Base-by-base conservation (phyloP, 2,888 invertebrate species). In the Deroplatys truncata region DNA sequence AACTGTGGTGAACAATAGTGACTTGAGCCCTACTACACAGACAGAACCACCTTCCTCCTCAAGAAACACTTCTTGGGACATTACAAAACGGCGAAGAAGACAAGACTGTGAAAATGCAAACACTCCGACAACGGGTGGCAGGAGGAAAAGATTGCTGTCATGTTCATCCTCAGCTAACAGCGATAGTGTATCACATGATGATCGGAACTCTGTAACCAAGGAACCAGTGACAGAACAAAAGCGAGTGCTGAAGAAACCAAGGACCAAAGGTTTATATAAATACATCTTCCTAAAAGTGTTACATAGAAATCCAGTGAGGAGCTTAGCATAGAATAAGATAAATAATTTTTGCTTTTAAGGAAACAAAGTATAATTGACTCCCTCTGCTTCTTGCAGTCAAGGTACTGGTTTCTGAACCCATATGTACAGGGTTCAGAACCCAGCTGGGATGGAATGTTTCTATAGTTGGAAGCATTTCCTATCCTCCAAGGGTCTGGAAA, bases 81-180 rank as follows among this genome's bases (percentile, higher is more conserved):
- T 85, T 84, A 49, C 88, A 35, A 89, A 89, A n/a, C 31, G 31
- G 29, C 84, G 86, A 25, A 83, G 49, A 84, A 83, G 86, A 31
- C 49, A 35, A 15, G 89, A 88, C 28, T 16, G 49, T 25, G 89
- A 89, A 43, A 85, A 31, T 84, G 43, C 56, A 85, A 89, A 86
- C 84, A 82, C 84, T 84, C 29, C 87, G 25, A 82, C 88, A 16
- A 84, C 49, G 9, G 86, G n/a, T 83, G 31, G 88, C 29, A 31
- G 88, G 28, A 88, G 90, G 82, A 88, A 90, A 86, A 84, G 90
- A 43, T 89, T 90, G 16, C 82, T 89, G 35, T 90, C 90, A n/a
- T 90, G 90, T 90, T 87, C 90, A n/a, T 90, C 90, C 16, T 90
- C 90, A n/a, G 72, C 89, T 29, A 89, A 89, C 82, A 90, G 90